These are phyloP conservation scores for Eucidaris tribuloides DNA, from an alignment of 35 echinoderm and acorn worm genomes.

Conservation along the genomic window DNA sequence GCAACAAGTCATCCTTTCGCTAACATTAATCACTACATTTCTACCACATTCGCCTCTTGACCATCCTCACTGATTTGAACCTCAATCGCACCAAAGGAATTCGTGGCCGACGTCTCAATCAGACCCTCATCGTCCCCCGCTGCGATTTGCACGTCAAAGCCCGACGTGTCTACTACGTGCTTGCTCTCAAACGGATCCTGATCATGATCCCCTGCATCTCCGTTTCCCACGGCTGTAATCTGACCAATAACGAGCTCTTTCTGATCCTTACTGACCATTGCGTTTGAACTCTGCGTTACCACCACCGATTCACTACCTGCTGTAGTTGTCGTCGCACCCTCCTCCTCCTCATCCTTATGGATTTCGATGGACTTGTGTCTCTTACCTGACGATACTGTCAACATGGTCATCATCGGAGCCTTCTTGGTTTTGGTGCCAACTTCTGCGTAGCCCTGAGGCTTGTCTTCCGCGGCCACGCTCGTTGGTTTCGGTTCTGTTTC, in stretches of 20 bases:
- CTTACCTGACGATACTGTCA: constrained; percentile 60
- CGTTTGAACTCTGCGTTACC: background rate
- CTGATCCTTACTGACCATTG: too few relatives aligned
- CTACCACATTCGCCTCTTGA: background rate
- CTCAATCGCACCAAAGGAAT: background rate
- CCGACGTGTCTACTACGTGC: background rate
- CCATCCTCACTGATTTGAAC: background rate
- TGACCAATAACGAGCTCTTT: background rate
- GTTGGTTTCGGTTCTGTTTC: too few relatives aligned
- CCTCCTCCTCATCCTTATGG: constrained; percentile 27
- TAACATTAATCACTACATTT: too few relatives aligned
- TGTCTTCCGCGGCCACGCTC: too few relatives aligned
- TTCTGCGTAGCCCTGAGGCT: constrained; percentile 57
- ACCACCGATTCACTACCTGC: background rate
- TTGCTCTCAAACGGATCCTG: background rate
- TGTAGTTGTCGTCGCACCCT: background rate
- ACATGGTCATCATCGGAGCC: constrained; percentile 25
- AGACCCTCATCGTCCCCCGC: background rate
- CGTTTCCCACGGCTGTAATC: background rate
- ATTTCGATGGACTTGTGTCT: constrained; percentile 58
- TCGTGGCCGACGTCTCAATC: background rate
- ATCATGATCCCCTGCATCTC: background rate
- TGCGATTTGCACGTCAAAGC: background rate
- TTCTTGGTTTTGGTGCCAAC: constrained; percentile 17
- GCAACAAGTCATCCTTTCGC: too few relatives aligned